These are phyloP conservation scores for Cichlasoma orientale DNA, from an alignment of 2,797 vertebrate genomes.

Conservation along the genomic window DNA sequence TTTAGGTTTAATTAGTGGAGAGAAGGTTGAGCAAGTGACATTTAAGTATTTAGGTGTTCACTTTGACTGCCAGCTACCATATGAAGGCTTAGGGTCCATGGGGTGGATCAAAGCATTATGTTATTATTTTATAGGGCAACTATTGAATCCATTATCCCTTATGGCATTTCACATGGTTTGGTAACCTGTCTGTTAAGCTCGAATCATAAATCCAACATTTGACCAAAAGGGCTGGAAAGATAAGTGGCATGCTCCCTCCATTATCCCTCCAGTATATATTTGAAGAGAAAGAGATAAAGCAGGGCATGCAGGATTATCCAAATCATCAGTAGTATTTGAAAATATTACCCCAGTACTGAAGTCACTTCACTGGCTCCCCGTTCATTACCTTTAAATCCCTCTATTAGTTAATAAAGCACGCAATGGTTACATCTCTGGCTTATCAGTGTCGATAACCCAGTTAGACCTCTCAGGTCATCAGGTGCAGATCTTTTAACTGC, in stretches of 20 bases:
- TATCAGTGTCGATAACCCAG: background rate
- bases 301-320: too few relatives aligned
- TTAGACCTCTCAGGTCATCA: background rate
- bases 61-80: background rate
- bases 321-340: background rate
- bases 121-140: background rate
- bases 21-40: background rate
- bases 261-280: background rate
- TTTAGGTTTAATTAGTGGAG: background rate
- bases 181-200: background rate
- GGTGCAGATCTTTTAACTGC: background rate
- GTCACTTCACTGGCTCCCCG: background rate
- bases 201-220: background rate
- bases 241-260: background rate
- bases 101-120: background rate
- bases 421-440: background rate
- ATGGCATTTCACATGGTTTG: background rate
- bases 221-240: background rate
- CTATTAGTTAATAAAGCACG: background rate
- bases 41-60: background rate
- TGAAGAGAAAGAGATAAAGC: background rate
- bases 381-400: background rate
- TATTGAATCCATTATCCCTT: background rate
- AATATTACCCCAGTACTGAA: background rate
- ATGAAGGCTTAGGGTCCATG: background rate